Evolutionary conservation across 2,797 vertebrate species (phyloP).

Genomic region (Meriones psammophilus): DNA sequence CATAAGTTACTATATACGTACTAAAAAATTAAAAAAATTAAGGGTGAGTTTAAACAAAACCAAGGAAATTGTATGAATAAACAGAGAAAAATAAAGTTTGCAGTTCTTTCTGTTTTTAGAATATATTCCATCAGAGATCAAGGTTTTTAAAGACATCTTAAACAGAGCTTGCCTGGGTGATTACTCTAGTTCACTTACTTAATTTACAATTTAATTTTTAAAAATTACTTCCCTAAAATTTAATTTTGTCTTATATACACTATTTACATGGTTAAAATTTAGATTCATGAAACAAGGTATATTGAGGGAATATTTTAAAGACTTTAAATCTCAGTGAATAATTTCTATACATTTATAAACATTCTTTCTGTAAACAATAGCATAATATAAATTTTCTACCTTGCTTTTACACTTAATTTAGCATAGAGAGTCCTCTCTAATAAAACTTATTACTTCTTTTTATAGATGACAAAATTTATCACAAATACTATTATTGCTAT

Average conservation of each 20-base stretch:
- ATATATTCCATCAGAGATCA: slow-evolving; percentile 8
- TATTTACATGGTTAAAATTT: slow-evolving; percentile 68
- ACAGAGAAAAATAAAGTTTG: background rate
- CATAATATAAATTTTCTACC: background rate
- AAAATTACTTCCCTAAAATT: slow-evolving; percentile 62
- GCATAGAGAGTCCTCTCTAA: background rate
- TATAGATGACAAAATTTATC: background rate
- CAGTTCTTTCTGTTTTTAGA: slow-evolving; percentile 31
- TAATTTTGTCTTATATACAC: slow-evolving; percentile 60
- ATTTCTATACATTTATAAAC: slow-evolving; percentile 30
- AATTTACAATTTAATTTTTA: slow-evolving; percentile 65
- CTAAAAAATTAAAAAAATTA: background rate
- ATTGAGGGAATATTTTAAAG: slow-evolving; percentile 54
- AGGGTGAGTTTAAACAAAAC: background rate
- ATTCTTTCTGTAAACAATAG: slow-evolving; percentile 18
- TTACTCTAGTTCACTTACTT: slow-evolving; percentile 50
- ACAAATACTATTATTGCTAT: background rate
- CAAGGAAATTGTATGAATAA: background rate
- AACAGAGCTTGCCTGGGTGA: slow-evolving; percentile 34
- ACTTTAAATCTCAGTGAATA: slow-evolving; percentile 52
- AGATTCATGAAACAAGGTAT: slow-evolving; percentile 47
- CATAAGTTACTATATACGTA: background rate
- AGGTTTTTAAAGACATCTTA: background rate
- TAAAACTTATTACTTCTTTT: background rate
- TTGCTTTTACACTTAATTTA: slow-evolving; percentile 33